Conservation (phyloP, 2,113 vertebrate species). For the Mystacornis crossleyi region DNA sequence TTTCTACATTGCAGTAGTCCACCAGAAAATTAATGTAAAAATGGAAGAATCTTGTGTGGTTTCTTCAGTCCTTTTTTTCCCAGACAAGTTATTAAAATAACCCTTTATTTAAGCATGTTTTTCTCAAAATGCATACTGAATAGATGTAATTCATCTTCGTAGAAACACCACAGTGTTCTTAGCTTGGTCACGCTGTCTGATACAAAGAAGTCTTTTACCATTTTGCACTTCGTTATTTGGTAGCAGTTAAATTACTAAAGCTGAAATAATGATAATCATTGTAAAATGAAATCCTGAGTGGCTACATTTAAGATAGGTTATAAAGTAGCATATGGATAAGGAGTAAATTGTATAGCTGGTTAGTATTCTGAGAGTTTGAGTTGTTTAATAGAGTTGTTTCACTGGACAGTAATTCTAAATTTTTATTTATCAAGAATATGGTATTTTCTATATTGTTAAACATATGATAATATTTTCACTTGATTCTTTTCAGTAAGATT, state of each 20-base stretch:
- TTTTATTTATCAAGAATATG: not conserved
- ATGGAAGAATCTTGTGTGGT: not conserved
- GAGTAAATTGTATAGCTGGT: not conserved
- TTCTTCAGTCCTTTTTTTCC: not conserved
- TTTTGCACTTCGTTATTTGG: not conserved
- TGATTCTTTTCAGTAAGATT: conserved; percentile 49
- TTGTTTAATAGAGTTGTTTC: not conserved
- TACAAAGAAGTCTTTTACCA: not conserved
- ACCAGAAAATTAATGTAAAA: not conserved
- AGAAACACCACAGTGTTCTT: not conserved
- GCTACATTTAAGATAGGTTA: not conserved
- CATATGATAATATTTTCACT: conserved; percentile 11
- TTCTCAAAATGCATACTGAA: not conserved
- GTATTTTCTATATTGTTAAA: conserved; percentile 43
- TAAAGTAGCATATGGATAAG: not conserved
- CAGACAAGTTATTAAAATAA: not conserved
- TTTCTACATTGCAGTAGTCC: not conserved
- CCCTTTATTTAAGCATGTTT: not conserved
- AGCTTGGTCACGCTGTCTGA: not conserved
- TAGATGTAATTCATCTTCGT: not conserved
- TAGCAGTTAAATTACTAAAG: not conserved
- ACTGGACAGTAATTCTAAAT: not conserved
- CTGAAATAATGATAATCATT: not conserved
- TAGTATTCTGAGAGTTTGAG: not conserved
- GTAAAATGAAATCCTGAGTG: not conserved